Evolutionary conservation across 2,797 vertebrate genomes (phyloP), one percentile per base, ranked within the genome.

Genomic region (Antennarius maculatus): DNA sequence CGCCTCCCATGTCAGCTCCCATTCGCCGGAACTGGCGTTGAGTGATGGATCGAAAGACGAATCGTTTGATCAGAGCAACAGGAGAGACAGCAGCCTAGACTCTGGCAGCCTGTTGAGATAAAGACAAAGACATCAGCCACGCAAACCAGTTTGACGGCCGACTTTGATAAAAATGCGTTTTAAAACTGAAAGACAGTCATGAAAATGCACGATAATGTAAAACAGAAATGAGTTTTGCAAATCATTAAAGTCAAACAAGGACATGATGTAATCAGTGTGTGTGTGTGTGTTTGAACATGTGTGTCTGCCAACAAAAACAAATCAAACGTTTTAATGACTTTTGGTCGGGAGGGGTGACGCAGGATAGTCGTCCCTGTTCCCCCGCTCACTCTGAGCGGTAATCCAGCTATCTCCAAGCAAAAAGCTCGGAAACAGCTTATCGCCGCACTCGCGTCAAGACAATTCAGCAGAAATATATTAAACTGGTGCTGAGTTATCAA

Each of bases 381-480:
- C 23, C 67, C 71, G 75, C 78, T 86, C 61, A 37, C 55, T 62
- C 27, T 2, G 60, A 74, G 62, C 14, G 55, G 83, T 84, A 85
- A 88, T 81, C 80, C 80, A 65, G 66, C 82, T 69, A 79, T 82
- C 61, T 42, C 59, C 43, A 46, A 71, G 79, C 77, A 62, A 76
- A 90, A 82, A 64, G 60, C 79, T 76, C 73, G 52, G 74, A 79
- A 86, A 88, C 45, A 77, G 77, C 86, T 84, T 83, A 87, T 91
- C 83, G 18, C 66, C 14, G 58, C 75, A 60, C 67, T 77, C 82
- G 71, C 65, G 88, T 91, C 86, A 77, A 70, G 83, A 76, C 87
- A 62, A 82, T 91, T 90, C 89, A 88, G 90, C 70, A 63, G 87
- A 87, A 83, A 62, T 81, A 71, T 80, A 90, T 86, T 86, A 87